Percentiles rank a stretch among this genome's conserved stretches.
These are phyloP conservation scores for Drosophila nasuta DNA, from an alignment of 1,140 invertebrate species.

Conservation along the genomic window DNA sequence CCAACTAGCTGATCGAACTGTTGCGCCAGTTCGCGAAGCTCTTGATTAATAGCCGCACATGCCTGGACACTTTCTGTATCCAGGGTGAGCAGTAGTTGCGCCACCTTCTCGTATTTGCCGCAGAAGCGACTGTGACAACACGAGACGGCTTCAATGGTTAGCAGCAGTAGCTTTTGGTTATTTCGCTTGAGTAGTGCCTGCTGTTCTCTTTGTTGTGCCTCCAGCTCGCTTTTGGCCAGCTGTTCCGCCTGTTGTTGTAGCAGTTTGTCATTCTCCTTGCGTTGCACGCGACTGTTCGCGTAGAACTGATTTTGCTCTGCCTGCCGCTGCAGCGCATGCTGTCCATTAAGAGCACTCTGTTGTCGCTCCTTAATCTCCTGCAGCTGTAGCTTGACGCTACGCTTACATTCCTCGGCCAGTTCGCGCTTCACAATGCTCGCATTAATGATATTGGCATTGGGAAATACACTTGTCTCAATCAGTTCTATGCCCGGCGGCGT, in stretches of 20 bases:
- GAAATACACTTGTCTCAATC: slow-evolving; percentile 22
- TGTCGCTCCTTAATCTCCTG: slow-evolving; percentile 59
- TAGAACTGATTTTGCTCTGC: slow-evolving; percentile 3
- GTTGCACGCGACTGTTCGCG: background rate
- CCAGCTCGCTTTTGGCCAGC: slow-evolving; percentile 53
- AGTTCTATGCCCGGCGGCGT: too few relatives aligned
- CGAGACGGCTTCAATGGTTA: slow-evolving; percentile 65
- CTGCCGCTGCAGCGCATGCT: background rate
- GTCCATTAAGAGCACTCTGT: slow-evolving; percentile 8
- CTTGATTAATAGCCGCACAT: slow-evolving; percentile 59
- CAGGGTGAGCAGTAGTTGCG: slow-evolving; percentile 59
- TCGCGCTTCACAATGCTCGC: slow-evolving; percentile 59
- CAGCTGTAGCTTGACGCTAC: slow-evolving; percentile 58
- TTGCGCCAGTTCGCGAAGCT: slow-evolving; percentile 65
- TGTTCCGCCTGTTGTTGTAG: slow-evolving; percentile 61
- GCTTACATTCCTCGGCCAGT: slow-evolving; percentile 58
- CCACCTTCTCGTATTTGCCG: slow-evolving; percentile 63
- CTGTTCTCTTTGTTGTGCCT: slow-evolving; percentile 56
- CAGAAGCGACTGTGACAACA: slow-evolving; percentile 68
- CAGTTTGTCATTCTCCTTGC: slow-evolving; percentile 38
- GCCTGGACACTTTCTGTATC: slow-evolving; percentile 67
- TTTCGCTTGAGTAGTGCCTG: slow-evolving; percentile 41
- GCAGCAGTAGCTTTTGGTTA: slow-evolving; percentile 62
- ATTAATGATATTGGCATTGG: slow-evolving; percentile 52
- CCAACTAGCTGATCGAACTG: slow-evolving; percentile 67